Base-by-base conservation (phyloP, 2,797 vertebrate genomes). In the Erethizon dorsatum region DNA sequence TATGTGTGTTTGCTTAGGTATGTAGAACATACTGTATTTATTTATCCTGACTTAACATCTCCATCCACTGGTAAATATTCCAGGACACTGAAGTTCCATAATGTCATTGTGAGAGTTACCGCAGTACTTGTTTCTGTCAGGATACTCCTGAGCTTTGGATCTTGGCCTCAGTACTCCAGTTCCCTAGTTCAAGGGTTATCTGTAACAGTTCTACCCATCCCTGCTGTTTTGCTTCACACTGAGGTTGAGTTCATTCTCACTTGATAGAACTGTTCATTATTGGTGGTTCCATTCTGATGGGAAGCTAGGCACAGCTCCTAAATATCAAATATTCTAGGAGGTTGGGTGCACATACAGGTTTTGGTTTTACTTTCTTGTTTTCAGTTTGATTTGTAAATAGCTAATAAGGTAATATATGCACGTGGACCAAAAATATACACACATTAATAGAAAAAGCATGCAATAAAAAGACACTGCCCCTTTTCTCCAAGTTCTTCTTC, bases 361-460 rank as follows among this genome's bases (percentile, higher is more conserved):
- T 73, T 90, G 37, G 65, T 69, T 90, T 80, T 52, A n/a, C 14
- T 86, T 54, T 90, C 50, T 47, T 75, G 37, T 91, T 88, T 91
- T 83, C 37, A 3, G 7, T 84, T 88, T 95, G 5, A 22, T 65
- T 77, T 77, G 11, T 65, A 15, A 63, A 12, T 61, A 59, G 59
- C 11, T 41, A 50, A 88, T 71, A 56, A 89, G 5, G n/a, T 90
- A 56, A 82, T 56, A 14, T 65, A 12, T 54, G 11, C 31, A 26
- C 37, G 61, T 83, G 18, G 50, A 73, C 67, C 28, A 50, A 56
- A 94, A 57, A 69, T 67, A 63, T 5, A 28, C 3, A 45, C 12
- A 37, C 17, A 14, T 31, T 54, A 37, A 63, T n/a, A 82, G 37
- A 61, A n/a, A 65, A 82, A 20, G 28, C 37, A 18, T 73, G 15